Conservation (phyloP, 1,140 invertebrate genomes). For the Zelostemma sp. region DNA sequence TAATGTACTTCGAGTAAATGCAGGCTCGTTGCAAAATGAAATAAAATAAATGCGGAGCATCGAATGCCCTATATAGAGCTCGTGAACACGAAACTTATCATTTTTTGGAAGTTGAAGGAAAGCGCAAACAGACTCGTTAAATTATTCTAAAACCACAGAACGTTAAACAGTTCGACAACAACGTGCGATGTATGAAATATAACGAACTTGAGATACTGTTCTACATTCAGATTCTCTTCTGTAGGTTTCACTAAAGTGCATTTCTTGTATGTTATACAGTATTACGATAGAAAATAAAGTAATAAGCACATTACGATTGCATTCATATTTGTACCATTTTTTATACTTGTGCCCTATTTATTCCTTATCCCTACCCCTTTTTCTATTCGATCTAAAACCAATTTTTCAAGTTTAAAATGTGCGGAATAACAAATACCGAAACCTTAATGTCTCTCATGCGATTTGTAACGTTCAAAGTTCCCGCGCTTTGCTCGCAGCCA, state of each 20-base stretch:
- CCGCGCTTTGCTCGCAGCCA: no score
- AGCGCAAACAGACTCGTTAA: slow-evolving; percentile 55
- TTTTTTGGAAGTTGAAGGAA: slow-evolving; percentile 49
- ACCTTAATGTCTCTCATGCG: no score
- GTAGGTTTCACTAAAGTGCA: slow-evolving; percentile 89
- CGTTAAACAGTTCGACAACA: slow-evolving; percentile 54
- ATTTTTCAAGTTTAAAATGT: no score
- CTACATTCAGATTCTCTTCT: slow-evolving; percentile 77
- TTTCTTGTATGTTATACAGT: slow-evolving; percentile 91
- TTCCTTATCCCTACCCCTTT: no score
- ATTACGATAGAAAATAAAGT: slow-evolving; percentile 79
- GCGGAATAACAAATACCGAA: no score
- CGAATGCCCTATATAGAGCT: slow-evolving; percentile 56
- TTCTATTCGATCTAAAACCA: no score
- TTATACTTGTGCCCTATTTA: no score
- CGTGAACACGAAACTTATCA: slow-evolving; percentile 50
- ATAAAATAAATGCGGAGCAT: slow-evolving; percentile 43
- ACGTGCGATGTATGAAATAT: slow-evolving; percentile 43
- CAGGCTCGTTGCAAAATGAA: slow-evolving; percentile 45
- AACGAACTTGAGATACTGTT: slow-evolving; percentile 53
- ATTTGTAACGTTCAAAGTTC: no score
- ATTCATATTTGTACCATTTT: slow-evolving; percentile 6
- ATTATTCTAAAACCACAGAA: slow-evolving; percentile 57
- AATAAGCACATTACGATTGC: slow-evolving; percentile 57
- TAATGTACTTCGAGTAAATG: slow-evolving; percentile 44